These are phyloP conservation scores for Cuniculus paca DNA, from an alignment of 2,797 vertebrate genomes.

Conservation along the genomic window DNA sequence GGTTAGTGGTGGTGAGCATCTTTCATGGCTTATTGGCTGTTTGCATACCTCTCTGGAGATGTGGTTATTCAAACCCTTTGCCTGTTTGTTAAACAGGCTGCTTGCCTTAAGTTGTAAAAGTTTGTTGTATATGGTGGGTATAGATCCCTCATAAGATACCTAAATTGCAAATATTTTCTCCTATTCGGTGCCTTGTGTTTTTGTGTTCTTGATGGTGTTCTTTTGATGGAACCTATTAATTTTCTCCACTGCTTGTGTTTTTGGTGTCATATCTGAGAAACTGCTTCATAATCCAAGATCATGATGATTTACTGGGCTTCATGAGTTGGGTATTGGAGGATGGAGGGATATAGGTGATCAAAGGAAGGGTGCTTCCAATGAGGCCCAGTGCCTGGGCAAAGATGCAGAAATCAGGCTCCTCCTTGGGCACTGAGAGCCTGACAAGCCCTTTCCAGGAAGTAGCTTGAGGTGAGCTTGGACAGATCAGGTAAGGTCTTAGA, in stretches of 20 bases:
- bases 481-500: not conserved
- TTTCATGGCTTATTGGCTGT: not conserved
- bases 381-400: not conserved
- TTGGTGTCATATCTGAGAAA: slow-evolving; percentile 18
- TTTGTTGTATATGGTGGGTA: slow-evolving; percentile 9
- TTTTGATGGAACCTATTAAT: slow-evolving; percentile 7
- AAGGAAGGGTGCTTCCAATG: not conserved
- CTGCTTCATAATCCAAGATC: slow-evolving; percentile 8
- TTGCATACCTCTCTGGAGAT: not conserved
- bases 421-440: not conserved
- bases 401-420: not conserved
- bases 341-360: not conserved
- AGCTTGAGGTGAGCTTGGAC: not conserved
- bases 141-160: not conserved
- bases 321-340: not conserved
- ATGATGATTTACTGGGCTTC: not conserved
- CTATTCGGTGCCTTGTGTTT: not conserved
- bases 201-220: not conserved
- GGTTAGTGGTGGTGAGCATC: not conserved
- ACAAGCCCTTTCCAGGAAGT: not conserved
- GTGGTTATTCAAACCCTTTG: not conserved
- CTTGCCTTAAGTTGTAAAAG: slow-evolving; percentile 2
- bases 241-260: not conserved
- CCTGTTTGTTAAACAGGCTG: not conserved
- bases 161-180: not conserved